These are phyloP conservation scores for Casuarius casuarius DNA, from an alignment of 2,113 vertebrate genomes.

Conservation along the genomic window DNA sequence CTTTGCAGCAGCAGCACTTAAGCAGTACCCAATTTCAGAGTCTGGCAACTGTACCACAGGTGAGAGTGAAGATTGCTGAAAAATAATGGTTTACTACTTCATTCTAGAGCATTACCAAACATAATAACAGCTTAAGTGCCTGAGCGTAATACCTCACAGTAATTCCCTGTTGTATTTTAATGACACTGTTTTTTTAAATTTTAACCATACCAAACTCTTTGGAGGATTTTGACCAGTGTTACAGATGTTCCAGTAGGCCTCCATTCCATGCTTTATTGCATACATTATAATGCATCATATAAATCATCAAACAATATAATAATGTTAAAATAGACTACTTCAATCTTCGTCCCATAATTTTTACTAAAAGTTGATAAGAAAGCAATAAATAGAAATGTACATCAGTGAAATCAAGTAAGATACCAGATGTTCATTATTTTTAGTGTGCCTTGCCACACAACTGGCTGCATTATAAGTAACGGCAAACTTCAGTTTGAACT, in stretches of 20 bases:
- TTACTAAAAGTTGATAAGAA: not conserved
- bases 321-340: not conserved
- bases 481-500: not conserved
- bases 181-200: constrained; percentile 12
- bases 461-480: not conserved
- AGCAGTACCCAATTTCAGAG: constrained; percentile 89
- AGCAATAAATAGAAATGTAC: not conserved
- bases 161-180: constrained; percentile 28
- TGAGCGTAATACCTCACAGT: constrained; percentile 35
- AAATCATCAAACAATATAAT: constrained; percentile 36
- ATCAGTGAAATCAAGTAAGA: not conserved
- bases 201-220: not conserved
- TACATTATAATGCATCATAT: constrained; percentile 52
- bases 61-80: constrained; percentile 67
- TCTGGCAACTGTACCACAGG: constrained; percentile 88
- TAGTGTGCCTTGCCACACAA: not conserved
- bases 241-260: constrained; percentile 39
- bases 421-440: not conserved
- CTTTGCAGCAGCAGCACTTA: constrained; percentile 87
- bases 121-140: constrained; percentile 58
- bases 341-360: not conserved
- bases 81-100: not conserved
- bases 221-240: constrained; percentile 9
- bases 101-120: not conserved
- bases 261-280: constrained; percentile 67